Evolutionary conservation across 1,140 invertebrate genomes (phyloP).

Genomic region (Megalopta genalis): DNA sequence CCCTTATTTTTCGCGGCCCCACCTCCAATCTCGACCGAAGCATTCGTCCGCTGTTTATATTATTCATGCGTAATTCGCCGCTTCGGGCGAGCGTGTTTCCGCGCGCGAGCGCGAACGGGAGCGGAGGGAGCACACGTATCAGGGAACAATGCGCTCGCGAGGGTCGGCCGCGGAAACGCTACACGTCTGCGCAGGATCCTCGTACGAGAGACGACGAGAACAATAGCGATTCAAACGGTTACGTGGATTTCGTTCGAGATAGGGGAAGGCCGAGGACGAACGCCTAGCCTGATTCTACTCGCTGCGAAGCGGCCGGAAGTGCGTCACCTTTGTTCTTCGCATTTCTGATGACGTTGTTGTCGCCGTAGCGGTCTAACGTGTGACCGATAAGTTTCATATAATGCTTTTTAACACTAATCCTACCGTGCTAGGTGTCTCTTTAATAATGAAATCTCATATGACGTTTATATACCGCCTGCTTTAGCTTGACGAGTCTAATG

Average conservation of each 20-base stretch:
- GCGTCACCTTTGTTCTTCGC: too few relatives aligned
- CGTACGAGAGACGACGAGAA: not conserved
- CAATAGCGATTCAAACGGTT: not conserved
- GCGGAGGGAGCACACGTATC: not conserved
- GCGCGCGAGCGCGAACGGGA: not conserved
- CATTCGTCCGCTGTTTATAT: conserved; percentile 38
- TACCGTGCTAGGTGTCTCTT: too few relatives aligned
- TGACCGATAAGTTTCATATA: too few relatives aligned
- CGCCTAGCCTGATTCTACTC: too few relatives aligned
- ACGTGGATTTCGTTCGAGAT: not conserved
- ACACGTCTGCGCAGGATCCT: not conserved
- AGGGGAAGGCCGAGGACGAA: not conserved
- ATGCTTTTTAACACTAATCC: too few relatives aligned
- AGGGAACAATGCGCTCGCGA: not conserved
- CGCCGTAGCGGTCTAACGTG: too few relatives aligned
- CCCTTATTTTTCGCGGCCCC: too few relatives aligned
- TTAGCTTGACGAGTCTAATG: too few relatives aligned
- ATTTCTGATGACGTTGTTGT: too few relatives aligned
- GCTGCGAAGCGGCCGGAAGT: too few relatives aligned
- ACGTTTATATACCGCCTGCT: too few relatives aligned
- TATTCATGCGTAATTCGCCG: conserved; percentile 56
- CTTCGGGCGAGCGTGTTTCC: not conserved
- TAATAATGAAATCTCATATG: too few relatives aligned
- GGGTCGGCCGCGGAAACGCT: not conserved
- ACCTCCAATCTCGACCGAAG: conserved; percentile 55